Evolutionary conservation across 2,113 vertebrate genomes (phyloP).

Genomic region (Datnioides undecimradiatus): DNA sequence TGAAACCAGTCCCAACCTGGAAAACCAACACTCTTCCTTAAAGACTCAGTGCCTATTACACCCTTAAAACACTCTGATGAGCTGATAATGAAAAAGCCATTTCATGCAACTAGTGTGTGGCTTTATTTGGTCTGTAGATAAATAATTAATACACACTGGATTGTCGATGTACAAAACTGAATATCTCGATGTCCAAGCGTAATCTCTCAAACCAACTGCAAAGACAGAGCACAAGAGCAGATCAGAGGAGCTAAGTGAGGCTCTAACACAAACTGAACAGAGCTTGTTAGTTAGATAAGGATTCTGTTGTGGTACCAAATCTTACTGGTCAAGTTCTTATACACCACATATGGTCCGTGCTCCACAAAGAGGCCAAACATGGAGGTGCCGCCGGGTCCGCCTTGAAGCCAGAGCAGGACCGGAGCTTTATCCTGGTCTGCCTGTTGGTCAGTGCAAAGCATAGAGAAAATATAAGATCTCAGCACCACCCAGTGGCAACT

Average conservation of each 20-base stretch:
- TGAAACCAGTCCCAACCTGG: conserved; percentile 89
- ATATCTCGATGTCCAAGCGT: conserved; percentile 85
- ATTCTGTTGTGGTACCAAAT: background rate
- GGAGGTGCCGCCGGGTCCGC: conserved; percentile 89
- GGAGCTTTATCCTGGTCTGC: conserved; percentile 75
- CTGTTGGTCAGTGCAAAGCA: conserved; percentile 62
- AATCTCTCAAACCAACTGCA: conserved; percentile 82
- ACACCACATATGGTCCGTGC: conserved; percentile 89
- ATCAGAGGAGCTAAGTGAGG: background rate
- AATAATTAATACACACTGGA: conserved; percentile 75
- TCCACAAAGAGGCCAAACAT: conserved; percentile 94
- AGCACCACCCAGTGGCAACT: conserved; percentile 62
- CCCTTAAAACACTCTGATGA: background rate
- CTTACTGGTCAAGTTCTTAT: conserved; percentile 87
- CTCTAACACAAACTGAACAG: background rate
- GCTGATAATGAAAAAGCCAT: background rate
- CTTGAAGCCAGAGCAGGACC: conserved; percentile 91
- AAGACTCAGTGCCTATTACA: background rate
- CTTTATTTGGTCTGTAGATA: background rate
- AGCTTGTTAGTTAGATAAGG: background rate
- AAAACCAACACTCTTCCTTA: background rate
- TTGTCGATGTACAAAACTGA: conserved; percentile 89
- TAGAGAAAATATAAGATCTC: background rate
- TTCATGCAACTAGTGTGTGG: background rate
- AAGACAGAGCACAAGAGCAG: conserved; percentile 7